Conservation (phyloP, 35 echinoderm and acorn worm species). For the Heliocidaris tuberculata region DNA sequence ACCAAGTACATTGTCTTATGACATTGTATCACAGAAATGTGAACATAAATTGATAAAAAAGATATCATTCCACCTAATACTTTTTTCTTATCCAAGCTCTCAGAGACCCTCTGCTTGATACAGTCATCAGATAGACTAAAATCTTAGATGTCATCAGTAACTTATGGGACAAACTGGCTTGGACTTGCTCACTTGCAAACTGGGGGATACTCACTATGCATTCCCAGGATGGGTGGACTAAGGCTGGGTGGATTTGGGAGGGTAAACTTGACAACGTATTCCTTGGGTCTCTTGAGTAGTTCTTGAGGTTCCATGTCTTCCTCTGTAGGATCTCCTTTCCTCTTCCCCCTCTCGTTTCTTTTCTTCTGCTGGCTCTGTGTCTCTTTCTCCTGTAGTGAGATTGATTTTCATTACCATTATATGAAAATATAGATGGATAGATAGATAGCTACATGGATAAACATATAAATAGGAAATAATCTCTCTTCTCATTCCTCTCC, state of each 20-base stretch:
- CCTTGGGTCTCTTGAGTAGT: slow-evolving; percentile 89
- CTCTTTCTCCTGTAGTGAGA: slow-evolving; percentile 67
- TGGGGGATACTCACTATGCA: slow-evolving; percentile 92
- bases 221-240: slow-evolving; percentile 89
- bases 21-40: not conserved
- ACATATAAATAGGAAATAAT: no score
- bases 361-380: slow-evolving; percentile 60
- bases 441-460: no score
- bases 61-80: not conserved
- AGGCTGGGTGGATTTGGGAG: slow-evolving; percentile 84
- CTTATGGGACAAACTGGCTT: not conserved
- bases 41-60: not conserved
- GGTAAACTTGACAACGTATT: slow-evolving; percentile 91
- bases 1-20: no score
- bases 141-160: not conserved
- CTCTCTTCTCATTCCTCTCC: no score
- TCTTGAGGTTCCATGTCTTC: slow-evolving; percentile 83
- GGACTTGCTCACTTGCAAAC: no score
- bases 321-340: slow-evolving; percentile 75
- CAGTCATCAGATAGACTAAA: no score
- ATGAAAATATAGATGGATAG: no score
- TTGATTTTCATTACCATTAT: not conserved
- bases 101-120: no score
- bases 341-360: slow-evolving; percentile 65
- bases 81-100: not conserved